Conservation (phyloP, 2,797 vertebrate genomes). For the Acanthornis magna region DNA sequence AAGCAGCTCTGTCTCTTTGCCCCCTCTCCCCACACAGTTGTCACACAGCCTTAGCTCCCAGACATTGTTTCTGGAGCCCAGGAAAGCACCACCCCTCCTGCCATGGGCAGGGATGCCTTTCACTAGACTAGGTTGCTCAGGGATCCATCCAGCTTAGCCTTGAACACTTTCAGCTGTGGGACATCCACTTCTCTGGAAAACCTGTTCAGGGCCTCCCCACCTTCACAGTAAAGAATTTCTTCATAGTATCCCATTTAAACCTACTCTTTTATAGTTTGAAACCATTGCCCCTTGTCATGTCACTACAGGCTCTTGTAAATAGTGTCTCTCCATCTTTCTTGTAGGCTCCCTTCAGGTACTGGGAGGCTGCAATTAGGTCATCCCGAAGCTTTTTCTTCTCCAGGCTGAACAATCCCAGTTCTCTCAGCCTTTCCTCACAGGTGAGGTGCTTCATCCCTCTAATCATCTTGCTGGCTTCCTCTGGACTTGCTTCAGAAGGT, state of each 20-base stretch:
- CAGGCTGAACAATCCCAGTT: background rate
- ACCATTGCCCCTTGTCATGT: background rate
- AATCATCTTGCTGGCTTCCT: background rate
- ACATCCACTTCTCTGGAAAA: background rate
- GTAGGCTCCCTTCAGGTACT: background rate
- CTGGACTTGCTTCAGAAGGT: background rate
- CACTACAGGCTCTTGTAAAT: background rate
- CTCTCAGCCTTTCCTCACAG: background rate
- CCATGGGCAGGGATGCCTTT: background rate
- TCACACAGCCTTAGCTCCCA: background rate
- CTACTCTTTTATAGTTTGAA: background rate
- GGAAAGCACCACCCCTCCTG: background rate
- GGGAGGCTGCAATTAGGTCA: background rate
- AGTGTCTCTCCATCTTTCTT: background rate
- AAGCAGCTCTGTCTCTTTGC: background rate
- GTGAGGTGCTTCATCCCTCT: background rate
- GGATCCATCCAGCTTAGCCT: background rate
- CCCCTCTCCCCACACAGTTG: background rate
- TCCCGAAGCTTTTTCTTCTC: background rate
- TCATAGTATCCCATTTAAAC: background rate
- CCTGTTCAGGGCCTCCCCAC: background rate
- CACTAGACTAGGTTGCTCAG: background rate
- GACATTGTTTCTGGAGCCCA: background rate
- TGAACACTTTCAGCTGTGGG: background rate
- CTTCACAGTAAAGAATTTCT: background rate